phyloP scores from a whole-genome alignment of 2,113 vertebrate genomes.

The Lasiurus borealis region DNA sequence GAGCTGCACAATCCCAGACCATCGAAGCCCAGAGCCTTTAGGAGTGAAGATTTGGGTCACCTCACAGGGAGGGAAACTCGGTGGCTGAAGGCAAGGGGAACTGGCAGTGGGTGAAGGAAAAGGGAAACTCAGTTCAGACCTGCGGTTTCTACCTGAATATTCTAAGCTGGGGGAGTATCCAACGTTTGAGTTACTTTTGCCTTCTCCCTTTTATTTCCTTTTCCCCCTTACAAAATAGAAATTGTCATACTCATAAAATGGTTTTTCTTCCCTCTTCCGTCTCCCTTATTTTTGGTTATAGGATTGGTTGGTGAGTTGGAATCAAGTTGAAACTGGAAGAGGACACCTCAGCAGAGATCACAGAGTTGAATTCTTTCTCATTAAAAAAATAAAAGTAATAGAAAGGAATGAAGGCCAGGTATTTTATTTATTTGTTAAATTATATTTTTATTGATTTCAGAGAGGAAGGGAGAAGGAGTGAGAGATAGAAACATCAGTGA shows the following conservation, averaged over 20 bases:
- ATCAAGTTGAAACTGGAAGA: not conserved
- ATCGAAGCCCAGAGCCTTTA: not conserved
- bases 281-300: not conserved
- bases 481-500: no score
- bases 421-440: not conserved
- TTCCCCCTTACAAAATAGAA: not conserved
- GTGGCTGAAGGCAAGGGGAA: not conserved
- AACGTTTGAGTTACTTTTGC: constrained; percentile 9
- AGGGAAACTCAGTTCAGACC: not conserved
- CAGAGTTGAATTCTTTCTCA: not conserved
- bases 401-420: not conserved
- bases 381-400: not conserved
- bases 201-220: not conserved
- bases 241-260: not conserved
- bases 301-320: not conserved
- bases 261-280: not conserved
- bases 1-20: not conserved
- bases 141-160: not conserved
- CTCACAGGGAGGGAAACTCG: not conserved
- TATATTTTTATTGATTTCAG: no score
- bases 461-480: no score
- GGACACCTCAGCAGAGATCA: not conserved
- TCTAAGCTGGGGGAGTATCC: not conserved
- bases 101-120: not conserved
- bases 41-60: not conserved